Evolutionary conservation across 2,888 invertebrate species (phyloP).

Genomic region (Fragum whitleyi): DNA sequence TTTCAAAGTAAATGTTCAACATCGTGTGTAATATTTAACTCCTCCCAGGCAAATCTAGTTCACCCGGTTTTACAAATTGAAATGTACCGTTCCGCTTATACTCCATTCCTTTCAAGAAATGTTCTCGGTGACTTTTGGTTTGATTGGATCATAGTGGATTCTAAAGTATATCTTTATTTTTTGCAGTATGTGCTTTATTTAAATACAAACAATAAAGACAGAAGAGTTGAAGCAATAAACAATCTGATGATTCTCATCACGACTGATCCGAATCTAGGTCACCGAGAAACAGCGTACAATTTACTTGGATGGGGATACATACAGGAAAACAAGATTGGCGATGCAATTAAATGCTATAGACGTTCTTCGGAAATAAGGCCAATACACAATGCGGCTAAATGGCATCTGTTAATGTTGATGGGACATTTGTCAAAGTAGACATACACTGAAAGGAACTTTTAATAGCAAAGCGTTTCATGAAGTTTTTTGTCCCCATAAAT

Average conservation of each 20-base stretch:
- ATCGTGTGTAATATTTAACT: constrained; percentile 5
- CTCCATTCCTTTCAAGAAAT: neutral
- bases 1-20: neutral
- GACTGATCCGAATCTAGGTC: constrained; percentile 7
- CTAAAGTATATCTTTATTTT: constrained; percentile 16
- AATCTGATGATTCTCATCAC: neutral
- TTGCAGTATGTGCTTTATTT: constrained; percentile 5
- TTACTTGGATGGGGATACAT: constrained; percentile 11
- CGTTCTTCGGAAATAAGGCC: constrained; percentile 22
- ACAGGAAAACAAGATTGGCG: neutral
- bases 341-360: constrained; percentile 20
- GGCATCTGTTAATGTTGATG: constrained; percentile 29
- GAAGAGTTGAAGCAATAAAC: neutral
- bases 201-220: neutral
- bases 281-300: constrained; percentile 25
- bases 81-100: constrained; percentile 27
- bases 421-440: no score
- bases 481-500: no score
- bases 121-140: constrained; percentile 12
- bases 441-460: no score
- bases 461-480: no score
- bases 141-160: constrained; percentile 21
- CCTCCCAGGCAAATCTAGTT: constrained; percentile 1
- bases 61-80: constrained; percentile 22
- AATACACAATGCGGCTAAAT: constrained; percentile 30